Conservation (phyloP, 2,888 invertebrate species). For the Ecdyonurus torrentis region DNA sequence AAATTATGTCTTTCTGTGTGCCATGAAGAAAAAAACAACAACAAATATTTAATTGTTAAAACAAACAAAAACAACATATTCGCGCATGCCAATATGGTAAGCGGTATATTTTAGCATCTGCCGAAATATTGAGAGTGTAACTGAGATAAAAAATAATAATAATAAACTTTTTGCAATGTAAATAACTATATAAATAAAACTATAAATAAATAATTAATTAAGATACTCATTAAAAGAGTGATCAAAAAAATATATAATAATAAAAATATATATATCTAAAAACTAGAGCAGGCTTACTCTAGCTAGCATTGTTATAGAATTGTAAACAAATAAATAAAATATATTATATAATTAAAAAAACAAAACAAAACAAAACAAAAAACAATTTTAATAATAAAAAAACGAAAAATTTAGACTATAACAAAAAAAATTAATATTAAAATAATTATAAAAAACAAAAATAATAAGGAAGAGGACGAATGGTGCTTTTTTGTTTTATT, state of each 20-base stretch:
- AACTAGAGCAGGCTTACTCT: conserved; percentile 2
- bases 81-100: background rate
- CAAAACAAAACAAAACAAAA: too few relatives aligned
- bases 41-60: too few relatives aligned
- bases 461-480: background rate
- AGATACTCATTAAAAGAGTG: background rate
- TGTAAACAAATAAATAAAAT: too few relatives aligned
- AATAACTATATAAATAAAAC: background rate
- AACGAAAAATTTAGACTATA: too few relatives aligned
- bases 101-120: background rate
- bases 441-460: too few relatives aligned
- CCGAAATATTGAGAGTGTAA: background rate
- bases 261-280: background rate
- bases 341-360: too few relatives aligned
- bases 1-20: conserved; percentile 1
- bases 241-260: background rate
- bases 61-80: background rate
- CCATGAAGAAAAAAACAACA: background rate
- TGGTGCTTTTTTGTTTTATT: background rate
- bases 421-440: too few relatives aligned
- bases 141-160: background rate
- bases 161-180: background rate
- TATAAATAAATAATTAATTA: too few relatives aligned
- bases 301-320: background rate
- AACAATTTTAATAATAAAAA: too few relatives aligned